Evolutionary conservation across 2,113 vertebrate species (phyloP).

Genomic region (Athene noctua): DNA sequence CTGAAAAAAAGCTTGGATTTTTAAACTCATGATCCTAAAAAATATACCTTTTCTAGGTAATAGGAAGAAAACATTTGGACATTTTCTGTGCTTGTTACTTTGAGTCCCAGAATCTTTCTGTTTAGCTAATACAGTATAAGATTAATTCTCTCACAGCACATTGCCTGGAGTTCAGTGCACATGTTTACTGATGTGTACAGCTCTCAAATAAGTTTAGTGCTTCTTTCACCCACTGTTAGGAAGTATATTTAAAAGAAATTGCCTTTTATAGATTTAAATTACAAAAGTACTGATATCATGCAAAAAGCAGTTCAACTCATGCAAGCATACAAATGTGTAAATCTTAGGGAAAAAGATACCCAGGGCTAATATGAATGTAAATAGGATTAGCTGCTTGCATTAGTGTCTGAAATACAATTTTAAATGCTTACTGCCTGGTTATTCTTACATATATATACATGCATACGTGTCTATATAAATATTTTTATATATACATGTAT

Average conservation of each 20-base stretch:
- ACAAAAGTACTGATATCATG: slow-evolving; percentile 87
- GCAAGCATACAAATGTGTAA: slow-evolving; percentile 89
- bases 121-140: slow-evolving; percentile 77
- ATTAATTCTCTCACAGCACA: slow-evolving; percentile 84
- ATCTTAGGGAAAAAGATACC: slow-evolving; percentile 87
- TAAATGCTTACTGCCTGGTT: slow-evolving; percentile 79
- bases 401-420: slow-evolving; percentile 89
- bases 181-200: slow-evolving; percentile 90
- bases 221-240: slow-evolving; percentile 80
- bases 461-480: not conserved
- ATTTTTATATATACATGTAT: slow-evolving; percentile 6
- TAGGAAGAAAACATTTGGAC: not conserved
- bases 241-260: slow-evolving; percentile 84
- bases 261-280: slow-evolving; percentile 88
- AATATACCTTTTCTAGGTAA: slow-evolving; percentile 23
- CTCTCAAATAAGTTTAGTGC: slow-evolving; percentile 82
- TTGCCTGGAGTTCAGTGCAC: slow-evolving; percentile 77
- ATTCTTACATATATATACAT: slow-evolving; percentile 59
- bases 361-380: slow-evolving; percentile 94
- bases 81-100: slow-evolving; percentile 38
- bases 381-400: slow-evolving; percentile 91
- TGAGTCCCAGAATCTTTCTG: slow-evolving; percentile 67
- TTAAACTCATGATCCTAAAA: slow-evolving; percentile 36
- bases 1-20: not conserved
- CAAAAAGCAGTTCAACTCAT: slow-evolving; percentile 83